These are phyloP conservation scores for Cairina moschata DNA, from an alignment of 2,113 vertebrate species.

Conservation along the genomic window DNA sequence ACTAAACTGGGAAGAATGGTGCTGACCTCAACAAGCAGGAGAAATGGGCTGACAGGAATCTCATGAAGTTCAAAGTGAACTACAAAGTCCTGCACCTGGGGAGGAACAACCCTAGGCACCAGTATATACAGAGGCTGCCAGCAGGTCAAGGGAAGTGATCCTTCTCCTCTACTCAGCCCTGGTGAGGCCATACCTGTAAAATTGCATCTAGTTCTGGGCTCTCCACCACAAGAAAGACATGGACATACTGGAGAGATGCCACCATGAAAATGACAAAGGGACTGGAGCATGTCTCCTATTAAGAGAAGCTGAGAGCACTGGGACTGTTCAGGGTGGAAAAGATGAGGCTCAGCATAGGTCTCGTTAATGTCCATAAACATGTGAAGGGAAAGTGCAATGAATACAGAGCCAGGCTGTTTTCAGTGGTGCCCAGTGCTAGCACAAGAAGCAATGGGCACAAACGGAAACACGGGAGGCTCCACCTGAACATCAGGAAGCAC, in stretches of 20 bases:
- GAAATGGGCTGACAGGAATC: not conserved
- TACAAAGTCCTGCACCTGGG: not conserved
- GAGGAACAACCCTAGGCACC: not conserved
- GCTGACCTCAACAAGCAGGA: not conserved
- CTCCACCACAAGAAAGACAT: fast-evolving
- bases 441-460: too few relatives aligned
- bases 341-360: not conserved
- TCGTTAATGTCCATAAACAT: not conserved
- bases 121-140: not conserved
- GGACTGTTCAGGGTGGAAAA: not conserved
- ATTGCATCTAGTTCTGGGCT: not conserved
- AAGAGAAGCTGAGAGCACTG: not conserved
- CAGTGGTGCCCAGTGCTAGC: too few relatives aligned
- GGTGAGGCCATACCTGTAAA: not conserved
- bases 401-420: too few relatives aligned
- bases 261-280: not conserved
- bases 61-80: not conserved
- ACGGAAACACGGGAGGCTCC: not conserved
- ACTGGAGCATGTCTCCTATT: not conserved
- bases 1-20: not conserved
- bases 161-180: not conserved
- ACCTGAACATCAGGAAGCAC: not conserved
- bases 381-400: not conserved
- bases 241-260: not conserved
- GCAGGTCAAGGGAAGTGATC: not conserved